Evolutionary conservation across 2,113 vertebrate species (phyloP).

Genomic region (Hipposideros armiger): DNA sequence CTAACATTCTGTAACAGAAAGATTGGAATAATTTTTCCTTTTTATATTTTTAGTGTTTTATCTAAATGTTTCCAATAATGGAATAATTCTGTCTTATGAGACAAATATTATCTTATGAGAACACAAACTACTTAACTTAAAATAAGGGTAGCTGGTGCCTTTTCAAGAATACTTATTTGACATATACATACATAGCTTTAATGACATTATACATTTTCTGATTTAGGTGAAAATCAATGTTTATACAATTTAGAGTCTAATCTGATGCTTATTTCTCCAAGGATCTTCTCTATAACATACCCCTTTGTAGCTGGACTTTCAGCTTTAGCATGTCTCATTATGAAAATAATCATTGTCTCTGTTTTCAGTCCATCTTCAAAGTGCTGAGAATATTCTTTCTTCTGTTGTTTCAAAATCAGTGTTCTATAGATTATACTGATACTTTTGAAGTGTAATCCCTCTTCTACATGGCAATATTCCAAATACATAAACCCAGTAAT

Average conservation of each 20-base stretch:
- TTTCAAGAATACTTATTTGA: background rate
- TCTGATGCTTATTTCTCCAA: background rate
- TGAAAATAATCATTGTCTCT: background rate
- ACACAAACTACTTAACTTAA: background rate
- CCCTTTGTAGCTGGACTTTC: background rate
- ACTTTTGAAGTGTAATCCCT: background rate
- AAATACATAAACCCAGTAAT: background rate
- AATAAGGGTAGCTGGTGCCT: background rate
- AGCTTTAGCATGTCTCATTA: background rate
- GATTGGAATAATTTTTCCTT: background rate
- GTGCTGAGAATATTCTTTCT: background rate
- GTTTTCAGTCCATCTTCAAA: background rate
- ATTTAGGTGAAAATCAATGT: background rate
- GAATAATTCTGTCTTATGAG: background rate
- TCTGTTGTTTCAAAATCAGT: background rate
- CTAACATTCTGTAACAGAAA: background rate
- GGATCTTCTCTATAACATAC: background rate
- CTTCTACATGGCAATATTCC: background rate
- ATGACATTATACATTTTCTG: background rate
- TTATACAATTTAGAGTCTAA: background rate
- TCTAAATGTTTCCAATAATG: background rate
- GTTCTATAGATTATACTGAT: background rate
- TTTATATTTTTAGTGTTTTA: background rate
- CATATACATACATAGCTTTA: background rate
- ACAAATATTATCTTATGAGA: background rate